Conservation (phyloP, 2,113 vertebrate genomes). For the Tricholaema leucomelas region DNA sequence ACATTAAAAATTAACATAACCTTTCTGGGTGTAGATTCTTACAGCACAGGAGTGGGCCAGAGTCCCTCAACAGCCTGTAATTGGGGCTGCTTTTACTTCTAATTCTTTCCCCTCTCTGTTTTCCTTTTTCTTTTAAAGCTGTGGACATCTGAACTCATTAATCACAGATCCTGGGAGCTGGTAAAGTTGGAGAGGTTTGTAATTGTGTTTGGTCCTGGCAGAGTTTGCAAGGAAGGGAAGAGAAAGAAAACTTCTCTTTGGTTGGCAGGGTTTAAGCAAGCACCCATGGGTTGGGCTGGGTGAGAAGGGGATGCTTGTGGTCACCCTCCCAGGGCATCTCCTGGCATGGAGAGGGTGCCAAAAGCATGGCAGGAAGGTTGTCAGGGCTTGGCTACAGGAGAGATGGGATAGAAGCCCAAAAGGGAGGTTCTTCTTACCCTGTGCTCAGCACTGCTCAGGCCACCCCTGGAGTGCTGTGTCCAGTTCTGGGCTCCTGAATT, state of each 20-base stretch:
- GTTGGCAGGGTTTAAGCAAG: background rate
- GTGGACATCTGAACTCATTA: conserved; percentile 22
- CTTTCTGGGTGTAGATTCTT: conserved; percentile 63
- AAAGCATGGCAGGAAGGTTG: background rate
- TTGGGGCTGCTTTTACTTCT: conserved; percentile 26
- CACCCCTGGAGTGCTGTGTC: too few species aligned
- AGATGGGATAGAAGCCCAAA: background rate
- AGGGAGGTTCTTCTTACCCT: too few species aligned
- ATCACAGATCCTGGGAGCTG: conserved; percentile 13
- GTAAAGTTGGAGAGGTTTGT: conserved; percentile 29
- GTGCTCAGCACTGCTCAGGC: too few species aligned
- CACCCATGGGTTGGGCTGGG: background rate
- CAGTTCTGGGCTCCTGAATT: too few species aligned
- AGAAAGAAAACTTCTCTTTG: background rate
- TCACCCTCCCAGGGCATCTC: background rate
- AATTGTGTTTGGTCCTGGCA: background rate
- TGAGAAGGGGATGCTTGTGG: background rate
- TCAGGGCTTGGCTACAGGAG: background rate
- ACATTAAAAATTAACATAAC: conserved; percentile 74
- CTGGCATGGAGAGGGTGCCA: background rate
- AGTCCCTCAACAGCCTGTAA: conserved; percentile 43
- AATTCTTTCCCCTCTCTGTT: background rate
- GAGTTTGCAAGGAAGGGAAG: background rate
- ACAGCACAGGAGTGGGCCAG: conserved; percentile 15
- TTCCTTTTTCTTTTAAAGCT: background rate